phyloP scores from a whole-genome alignment of 2,113 vertebrate genomes.

The Anser brachyrhynchus region DNA sequence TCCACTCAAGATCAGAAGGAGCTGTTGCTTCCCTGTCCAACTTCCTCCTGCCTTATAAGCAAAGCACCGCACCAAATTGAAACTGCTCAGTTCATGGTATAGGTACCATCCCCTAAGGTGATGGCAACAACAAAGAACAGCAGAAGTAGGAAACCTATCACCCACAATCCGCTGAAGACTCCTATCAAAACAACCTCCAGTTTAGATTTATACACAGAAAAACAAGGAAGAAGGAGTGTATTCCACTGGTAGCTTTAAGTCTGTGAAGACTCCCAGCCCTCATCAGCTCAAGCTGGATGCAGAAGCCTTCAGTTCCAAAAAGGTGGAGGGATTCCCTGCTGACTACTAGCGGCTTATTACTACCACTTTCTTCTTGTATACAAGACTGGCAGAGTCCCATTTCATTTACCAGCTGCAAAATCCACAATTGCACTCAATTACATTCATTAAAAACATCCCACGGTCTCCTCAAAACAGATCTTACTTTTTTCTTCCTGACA shows the following conservation, averaged over 20 bases:
- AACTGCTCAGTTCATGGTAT: neutral
- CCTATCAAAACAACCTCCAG: neutral
- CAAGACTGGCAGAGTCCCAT: neutral
- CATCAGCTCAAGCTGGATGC: neutral
- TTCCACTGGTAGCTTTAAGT: neutral
- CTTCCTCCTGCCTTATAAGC: neutral
- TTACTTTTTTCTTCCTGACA: constrained; percentile 9
- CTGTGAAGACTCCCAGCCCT: neutral
- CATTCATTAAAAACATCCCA: neutral
- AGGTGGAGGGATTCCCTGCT: neutral
- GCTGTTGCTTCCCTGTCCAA: neutral
- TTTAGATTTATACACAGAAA: neutral
- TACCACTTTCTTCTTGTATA: neutral
- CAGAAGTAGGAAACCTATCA: neutral
- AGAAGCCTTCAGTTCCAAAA: neutral
- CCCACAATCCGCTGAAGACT: neutral
- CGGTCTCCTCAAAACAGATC: neutral
- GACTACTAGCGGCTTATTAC: neutral
- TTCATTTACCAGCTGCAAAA: neutral
- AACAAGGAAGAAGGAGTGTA: neutral
- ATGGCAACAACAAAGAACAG: neutral
- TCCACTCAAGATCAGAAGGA: neutral
- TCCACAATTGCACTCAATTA: neutral
- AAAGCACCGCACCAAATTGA: neutral
- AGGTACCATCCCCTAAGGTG: neutral